Base-by-base conservation (phyloP, 2,113 vertebrate species). In the Tenrec ecaudatus region DNA sequence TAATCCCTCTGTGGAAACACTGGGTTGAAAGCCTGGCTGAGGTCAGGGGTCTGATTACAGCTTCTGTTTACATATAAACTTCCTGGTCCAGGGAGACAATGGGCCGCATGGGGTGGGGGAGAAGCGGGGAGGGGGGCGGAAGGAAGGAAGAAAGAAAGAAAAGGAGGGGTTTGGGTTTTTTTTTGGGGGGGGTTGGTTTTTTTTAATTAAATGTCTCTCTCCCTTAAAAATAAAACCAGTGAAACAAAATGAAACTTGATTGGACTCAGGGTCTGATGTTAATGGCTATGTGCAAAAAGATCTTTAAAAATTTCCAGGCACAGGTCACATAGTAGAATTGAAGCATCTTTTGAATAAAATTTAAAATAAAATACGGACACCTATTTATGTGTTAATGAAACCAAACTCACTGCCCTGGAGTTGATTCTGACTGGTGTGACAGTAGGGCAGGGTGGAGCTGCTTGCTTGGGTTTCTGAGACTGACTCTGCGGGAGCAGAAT, bases 21-120 rank as follows among this genome's bases (percentile, higher is more conserved):
- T 81, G 68, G 88, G 83, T 89, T 95, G 96, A 96, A 96, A 96
- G 93, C 80, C 85, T 4, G 11, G 57, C 75, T 78, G 89, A 94
- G 96, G 96, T 95, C 96, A 95, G 96, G 96, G 96, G 94, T 96
- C 96, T 90, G 95, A 95, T 96, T 92, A 93, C 43, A 0, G 68
- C 83, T 95, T 97, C 94, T 97, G 96, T 96, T 97, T 95, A 96
- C 94, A 96, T 87, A 96, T 94, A 95, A 97, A 97, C 95, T 97
- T 96, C 97, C 96, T 95, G 96, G 94, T 92, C 84, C 80, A 20
- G 31, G 85, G 73, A 95, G 73, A 95, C 93, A 81, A 83, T 91
- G 53, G 0, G 53, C 66, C 71, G 22, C 10, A 2, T 78, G 57
- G 89, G 64, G 85, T 89, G 79, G 36, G 91, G 88, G 62, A n/a